These are phyloP conservation scores for Zygogramma bicolorata DNA, from an alignment of 2,888 invertebrate genomes.

Conservation along the genomic window DNA sequence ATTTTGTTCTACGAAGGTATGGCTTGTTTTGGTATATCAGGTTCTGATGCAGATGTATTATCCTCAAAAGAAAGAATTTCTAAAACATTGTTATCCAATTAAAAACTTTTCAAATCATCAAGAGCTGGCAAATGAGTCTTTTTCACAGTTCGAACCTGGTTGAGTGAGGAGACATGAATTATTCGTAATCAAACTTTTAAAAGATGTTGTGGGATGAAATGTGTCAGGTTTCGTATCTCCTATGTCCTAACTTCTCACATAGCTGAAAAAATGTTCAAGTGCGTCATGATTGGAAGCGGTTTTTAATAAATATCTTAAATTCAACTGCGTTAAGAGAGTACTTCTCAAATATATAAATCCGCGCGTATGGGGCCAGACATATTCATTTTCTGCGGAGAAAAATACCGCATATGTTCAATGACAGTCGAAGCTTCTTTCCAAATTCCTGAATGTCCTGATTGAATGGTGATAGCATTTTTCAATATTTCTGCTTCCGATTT, in stretches of 20 bases:
- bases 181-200: background rate
- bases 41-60: background rate
- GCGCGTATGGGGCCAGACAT: conserved; percentile 15
- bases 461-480: conserved; percentile 28
- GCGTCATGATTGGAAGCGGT: conserved; percentile 34
- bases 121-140: background rate
- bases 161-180: conserved; percentile 10
- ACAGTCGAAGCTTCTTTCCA: conserved; percentile 31
- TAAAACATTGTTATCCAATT: background rate
- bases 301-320: conserved; percentile 27
- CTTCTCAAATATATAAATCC: conserved; percentile 26
- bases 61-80: background rate
- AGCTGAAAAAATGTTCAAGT: conserved; percentile 17
- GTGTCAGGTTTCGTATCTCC: conserved; percentile 14
- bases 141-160: conserved; percentile 2
- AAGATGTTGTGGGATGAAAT: background rate
- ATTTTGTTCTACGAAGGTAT: background rate
- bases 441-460: conserved; percentile 35
- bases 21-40: background rate
- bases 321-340: conserved; percentile 5
- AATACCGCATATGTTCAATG: conserved; percentile 35
- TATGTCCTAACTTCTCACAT: background rate
- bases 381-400: conserved; percentile 29
- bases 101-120: background rate
- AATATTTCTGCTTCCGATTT: conserved; percentile 32